Evolutionary conservation across 2,113 vertebrate genomes (phyloP), one percentile per base, ranked within the genome.

Genomic region (Cranoglanis bouderius): DNA sequence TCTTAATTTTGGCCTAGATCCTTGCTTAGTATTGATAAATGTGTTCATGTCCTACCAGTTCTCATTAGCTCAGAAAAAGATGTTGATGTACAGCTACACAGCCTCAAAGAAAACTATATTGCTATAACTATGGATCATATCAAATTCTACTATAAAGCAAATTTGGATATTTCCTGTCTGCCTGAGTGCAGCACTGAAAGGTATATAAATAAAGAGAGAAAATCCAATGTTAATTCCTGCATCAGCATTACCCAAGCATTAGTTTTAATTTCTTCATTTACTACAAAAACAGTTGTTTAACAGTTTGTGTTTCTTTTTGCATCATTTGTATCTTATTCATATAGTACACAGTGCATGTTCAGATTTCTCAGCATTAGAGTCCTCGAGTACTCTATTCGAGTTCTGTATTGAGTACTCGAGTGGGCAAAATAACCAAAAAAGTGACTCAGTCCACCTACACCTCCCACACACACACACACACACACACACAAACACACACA

Each of bases 361-460:
- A 51, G 13, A 51, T 51, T 80, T 82, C 40, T 4, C 19, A 82
- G 19, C 35, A 59, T 24, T 59, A 82, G 8, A 6, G n/a, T 80
- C 77, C 43, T 80, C 14, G 9, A 46, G 40, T 26, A 26, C 29
- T 81, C 29, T 18, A n/a, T 1, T 13, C 26, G n/a, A 81, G 19
- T 57, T 82, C n/a, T 57, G 21, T 40, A 82, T 57, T 55, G n/a
- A 55, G 51, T 35, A 57, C 53, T 57, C 24, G 7, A 26, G 16
- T 65, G 43, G 74, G 82, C 59, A 85, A 38, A 85, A 80, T 53
- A 77, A 78, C 26, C 87, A 61, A 75, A n/a, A 89, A 82, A 43
- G 26, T 81, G 83, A 80, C 57, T 78, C 29, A 65, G 43, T 55
- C 67, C 57, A 78, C 74, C 35, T 61, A 65, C 78, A 43, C 21